Conservation (phyloP, 2,888 invertebrate genomes). For the Ceratothoa steindachneri region DNA sequence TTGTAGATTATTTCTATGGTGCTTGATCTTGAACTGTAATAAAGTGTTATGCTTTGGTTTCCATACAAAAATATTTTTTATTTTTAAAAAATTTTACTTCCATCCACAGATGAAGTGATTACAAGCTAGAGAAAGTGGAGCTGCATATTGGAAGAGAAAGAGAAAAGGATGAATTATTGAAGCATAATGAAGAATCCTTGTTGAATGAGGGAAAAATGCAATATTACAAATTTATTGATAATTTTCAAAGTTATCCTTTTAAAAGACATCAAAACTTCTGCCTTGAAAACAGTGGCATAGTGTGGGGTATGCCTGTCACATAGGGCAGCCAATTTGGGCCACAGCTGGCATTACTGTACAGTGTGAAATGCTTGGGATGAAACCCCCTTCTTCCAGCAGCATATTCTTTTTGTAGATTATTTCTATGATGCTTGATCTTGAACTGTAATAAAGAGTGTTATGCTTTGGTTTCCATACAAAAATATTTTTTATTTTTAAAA, state of each 20-base stretch:
- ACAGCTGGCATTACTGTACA: not conserved
- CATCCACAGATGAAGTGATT: not conserved
- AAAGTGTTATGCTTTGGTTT: not conserved
- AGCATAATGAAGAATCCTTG: no score
- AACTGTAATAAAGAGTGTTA: not conserved
- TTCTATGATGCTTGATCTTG: not conserved
- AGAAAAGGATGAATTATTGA: no score
- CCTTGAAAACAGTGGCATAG: not conserved
- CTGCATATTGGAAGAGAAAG: not conserved
- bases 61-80: not conserved
- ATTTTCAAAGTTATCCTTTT: no score
- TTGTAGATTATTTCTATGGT: not conserved
- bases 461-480: slow-evolving; percentile 1
- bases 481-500: not conserved
- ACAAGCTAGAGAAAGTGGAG: not conserved
- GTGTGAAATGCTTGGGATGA: not conserved
- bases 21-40: not conserved
- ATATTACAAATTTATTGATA: no score
- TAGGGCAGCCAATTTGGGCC: not conserved
- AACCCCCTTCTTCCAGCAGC: not conserved
- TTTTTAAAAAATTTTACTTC: not conserved
- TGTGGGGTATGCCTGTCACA: not conserved
- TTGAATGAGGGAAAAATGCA: no score
- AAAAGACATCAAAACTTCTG: no score
- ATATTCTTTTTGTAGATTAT: not conserved